A percentile compares a stretch with the other conserved stretches of the same genome.
These are phyloP conservation scores for Microtus oregoni DNA, from an alignment of 2,113 vertebrate species.

Conservation along the genomic window DNA sequence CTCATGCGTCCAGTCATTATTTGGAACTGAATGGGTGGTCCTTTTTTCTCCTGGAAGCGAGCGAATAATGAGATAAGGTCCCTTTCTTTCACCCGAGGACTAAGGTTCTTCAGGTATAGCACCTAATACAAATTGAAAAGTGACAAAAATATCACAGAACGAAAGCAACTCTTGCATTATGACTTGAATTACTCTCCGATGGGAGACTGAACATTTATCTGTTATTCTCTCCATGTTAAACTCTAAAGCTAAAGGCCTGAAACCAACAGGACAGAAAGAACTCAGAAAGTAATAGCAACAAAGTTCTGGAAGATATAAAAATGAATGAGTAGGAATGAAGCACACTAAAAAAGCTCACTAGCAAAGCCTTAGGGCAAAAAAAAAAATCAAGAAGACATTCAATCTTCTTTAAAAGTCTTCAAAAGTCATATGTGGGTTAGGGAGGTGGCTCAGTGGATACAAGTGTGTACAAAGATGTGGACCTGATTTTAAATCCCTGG, in stretches of 20 bases:
- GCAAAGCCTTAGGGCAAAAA: background rate
- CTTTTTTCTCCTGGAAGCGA: slow-evolving; percentile 90
- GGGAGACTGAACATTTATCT: slow-evolving; percentile 51
- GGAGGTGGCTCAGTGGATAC: background rate
- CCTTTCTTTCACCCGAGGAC: slow-evolving; percentile 88
- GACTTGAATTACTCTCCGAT: slow-evolving; percentile 63
- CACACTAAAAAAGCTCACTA: slow-evolving; percentile 40
- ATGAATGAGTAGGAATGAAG: background rate
- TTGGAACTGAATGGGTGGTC: slow-evolving; percentile 88
- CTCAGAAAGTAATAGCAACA: slow-evolving; percentile 17
- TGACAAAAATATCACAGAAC: slow-evolving; percentile 71
- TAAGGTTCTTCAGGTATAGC: slow-evolving; percentile 95
- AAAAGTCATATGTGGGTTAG: background rate
- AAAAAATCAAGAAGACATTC: slow-evolving; percentile 24
- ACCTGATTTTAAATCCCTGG: too few relatives aligned
- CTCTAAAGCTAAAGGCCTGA: slow-evolving; percentile 32
- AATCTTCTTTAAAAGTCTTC: slow-evolving; percentile 16
- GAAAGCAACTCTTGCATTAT: slow-evolving; percentile 54
- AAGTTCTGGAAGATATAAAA: background rate
- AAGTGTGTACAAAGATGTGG: background rate
- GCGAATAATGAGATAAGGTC: slow-evolving; percentile 95
- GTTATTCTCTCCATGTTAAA: slow-evolving; percentile 49
- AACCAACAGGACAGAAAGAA: slow-evolving; percentile 22
- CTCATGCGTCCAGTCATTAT: slow-evolving; percentile 94
- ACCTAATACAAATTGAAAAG: slow-evolving; percentile 87